A percentile compares a stretch with the other conserved stretches of the same genome.
phyloP scores from a whole-genome alignment of 1,140 invertebrate species.

The Neuroterus valhalla region DNA sequence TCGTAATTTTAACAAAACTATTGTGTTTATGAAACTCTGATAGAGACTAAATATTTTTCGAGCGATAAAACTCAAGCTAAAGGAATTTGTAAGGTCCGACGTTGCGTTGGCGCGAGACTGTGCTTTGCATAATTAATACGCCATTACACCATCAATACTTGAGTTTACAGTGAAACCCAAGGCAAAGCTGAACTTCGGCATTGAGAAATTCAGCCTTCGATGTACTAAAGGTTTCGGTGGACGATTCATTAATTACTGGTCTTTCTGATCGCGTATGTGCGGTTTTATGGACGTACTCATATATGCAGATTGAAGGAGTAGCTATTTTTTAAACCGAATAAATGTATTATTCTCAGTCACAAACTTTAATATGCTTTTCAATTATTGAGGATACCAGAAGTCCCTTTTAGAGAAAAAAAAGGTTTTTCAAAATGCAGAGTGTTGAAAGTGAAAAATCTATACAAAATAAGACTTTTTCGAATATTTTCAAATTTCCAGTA shows the following conservation, averaged over 20 bases:
- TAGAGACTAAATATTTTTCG: not conserved
- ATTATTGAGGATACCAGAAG: not conserved
- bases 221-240: constrained; percentile 22
- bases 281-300: not conserved
- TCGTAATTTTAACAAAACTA: too few species aligned
- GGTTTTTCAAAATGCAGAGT: too few species aligned
- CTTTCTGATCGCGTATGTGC: constrained; percentile 12
- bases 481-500: too few species aligned
- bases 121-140: constrained; percentile 55
- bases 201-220: constrained; percentile 40
- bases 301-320: not conserved
- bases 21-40: not conserved
- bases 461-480: too few species aligned
- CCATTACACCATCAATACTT: constrained; percentile 31
- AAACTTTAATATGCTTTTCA: not conserved
- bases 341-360: not conserved
- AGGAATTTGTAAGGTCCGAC: constrained; percentile 52
- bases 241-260: constrained; percentile 30
- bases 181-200: constrained; percentile 35
- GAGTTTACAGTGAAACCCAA: constrained; percentile 20
- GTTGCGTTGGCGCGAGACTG: constrained; percentile 41
- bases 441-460: too few species aligned
- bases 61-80: not conserved
- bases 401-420: too few species aligned
- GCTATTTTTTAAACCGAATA: constrained; percentile 3